Percentiles rank a stretch among this genome's conserved stretches.
phyloP scores from a whole-genome alignment of 2,797 vertebrate genomes.

The Yasuhikotakia modesta region DNA sequence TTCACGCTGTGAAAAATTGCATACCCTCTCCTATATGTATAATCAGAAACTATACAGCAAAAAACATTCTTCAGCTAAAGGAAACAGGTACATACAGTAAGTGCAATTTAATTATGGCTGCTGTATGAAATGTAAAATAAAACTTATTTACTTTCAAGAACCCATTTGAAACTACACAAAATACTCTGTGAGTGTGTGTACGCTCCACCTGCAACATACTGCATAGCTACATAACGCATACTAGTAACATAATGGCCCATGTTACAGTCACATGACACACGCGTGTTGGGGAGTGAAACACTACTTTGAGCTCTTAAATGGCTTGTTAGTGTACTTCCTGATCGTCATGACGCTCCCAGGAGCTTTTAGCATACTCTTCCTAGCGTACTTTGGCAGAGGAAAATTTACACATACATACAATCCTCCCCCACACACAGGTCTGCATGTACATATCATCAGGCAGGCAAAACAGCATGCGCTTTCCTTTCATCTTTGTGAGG shows the following conservation, averaged over 20 bases:
- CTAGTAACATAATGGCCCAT: not conserved
- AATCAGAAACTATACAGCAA: not conserved
- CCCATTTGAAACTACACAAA: slow-evolving; percentile 5
- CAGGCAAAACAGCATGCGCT: slow-evolving; percentile 17
- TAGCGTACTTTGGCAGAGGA: slow-evolving; percentile 1
- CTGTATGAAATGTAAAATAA: slow-evolving; percentile 2
- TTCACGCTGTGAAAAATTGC: not conserved
- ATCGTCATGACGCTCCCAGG: slow-evolving; percentile 1
- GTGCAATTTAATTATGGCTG: slow-evolving; percentile 15
- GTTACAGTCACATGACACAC: slow-evolving; percentile 4
- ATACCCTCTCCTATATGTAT: not conserved
- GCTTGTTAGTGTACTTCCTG: slow-evolving; percentile 20
- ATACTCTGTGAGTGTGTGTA: not conserved
- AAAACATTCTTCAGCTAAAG: not conserved
- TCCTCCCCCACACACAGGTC: not conserved
- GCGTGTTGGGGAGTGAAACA: not conserved
- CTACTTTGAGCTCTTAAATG: slow-evolving; percentile 6
- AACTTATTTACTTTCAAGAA: slow-evolving; percentile 30
- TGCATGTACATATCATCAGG: not conserved
- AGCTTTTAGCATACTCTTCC: slow-evolving; percentile 36
- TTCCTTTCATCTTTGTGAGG: slow-evolving; percentile 48
- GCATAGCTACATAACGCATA: not conserved
- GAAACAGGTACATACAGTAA: not conserved
- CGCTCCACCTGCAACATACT: not conserved
- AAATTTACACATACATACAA: slow-evolving; percentile 24